Conservation (phyloP, 2,888 invertebrate species). For the Cataglyphis altisquamis region DNA sequence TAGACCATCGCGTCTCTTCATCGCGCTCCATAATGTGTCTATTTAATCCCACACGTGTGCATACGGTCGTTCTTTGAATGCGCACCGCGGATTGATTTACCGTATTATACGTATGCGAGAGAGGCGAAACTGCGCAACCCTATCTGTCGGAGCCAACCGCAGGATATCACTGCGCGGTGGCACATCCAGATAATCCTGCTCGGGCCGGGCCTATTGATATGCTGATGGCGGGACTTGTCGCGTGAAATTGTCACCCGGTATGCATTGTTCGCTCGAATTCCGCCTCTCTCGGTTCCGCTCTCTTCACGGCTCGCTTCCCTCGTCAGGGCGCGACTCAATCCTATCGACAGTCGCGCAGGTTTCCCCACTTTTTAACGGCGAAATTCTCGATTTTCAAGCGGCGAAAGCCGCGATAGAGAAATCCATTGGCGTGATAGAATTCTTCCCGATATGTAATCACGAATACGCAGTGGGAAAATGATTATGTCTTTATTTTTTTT, state of each 20-base stretch:
- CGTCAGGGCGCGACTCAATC: constrained; percentile 73
- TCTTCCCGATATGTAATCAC: background rate
- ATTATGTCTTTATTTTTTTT: background rate
- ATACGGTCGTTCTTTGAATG: constrained; percentile 39
- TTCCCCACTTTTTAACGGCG: constrained; percentile 70
- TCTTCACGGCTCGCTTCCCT: constrained; percentile 71
- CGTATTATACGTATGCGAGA: constrained; percentile 49
- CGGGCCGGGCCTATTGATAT: constrained; percentile 84
- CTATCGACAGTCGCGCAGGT: constrained; percentile 79
- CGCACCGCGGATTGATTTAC: constrained; percentile 43
- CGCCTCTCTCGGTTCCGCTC: constrained; percentile 58
- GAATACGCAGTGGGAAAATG: background rate
- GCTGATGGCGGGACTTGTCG: constrained; percentile 86
- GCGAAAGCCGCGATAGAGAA: background rate
- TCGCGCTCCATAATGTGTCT: constrained; percentile 40
- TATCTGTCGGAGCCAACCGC: constrained; percentile 85
- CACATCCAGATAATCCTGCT: constrained; percentile 85
- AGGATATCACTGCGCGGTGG: constrained; percentile 82
- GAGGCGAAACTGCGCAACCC: constrained; percentile 80
- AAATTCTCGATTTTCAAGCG: constrained; percentile 54
- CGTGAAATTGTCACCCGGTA: constrained; percentile 86
- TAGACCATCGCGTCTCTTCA: constrained; percentile 38
- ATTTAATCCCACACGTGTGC: constrained; percentile 58
- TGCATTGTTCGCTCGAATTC: constrained; percentile 82
- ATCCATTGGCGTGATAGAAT: constrained; percentile 11